Evolutionary conservation across 1,140 invertebrate species (phyloP).

Genomic region (Schlechtendalia chinensis): DNA sequence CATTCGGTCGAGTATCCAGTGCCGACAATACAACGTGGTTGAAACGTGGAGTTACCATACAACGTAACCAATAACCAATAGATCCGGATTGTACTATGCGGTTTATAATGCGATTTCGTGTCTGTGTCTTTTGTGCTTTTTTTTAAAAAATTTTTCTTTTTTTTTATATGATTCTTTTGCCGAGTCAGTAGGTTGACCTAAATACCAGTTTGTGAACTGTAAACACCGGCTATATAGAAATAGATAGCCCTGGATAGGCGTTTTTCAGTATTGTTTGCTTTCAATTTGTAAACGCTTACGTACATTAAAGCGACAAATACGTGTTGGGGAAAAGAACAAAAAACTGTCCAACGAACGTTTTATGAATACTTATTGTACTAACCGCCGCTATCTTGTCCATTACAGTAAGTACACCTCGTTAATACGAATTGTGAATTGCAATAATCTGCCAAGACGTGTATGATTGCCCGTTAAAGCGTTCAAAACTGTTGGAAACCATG

Average conservation of each 20-base stretch:
- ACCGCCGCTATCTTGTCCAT: neutral
- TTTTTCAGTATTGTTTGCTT: too few species aligned
- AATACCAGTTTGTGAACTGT: neutral
- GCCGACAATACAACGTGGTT: neutral
- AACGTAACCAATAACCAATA: too few species aligned
- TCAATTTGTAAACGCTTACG: too few species aligned
- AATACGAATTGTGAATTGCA: neutral
- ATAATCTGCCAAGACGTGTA: neutral
- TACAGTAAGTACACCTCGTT: slow-evolving; percentile 2
- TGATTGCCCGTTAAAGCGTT: neutral
- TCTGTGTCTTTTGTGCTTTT: too few species aligned
- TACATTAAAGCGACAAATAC: too few species aligned
- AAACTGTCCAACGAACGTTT: neutral
- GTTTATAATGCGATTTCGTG: neutral
- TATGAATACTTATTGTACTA: too few species aligned
- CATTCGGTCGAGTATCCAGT: neutral
- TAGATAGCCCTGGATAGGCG: too few species aligned
- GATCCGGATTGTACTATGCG: too few species aligned
- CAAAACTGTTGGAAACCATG: neutral
- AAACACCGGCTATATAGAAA: neutral
- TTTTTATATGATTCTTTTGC: too few species aligned
- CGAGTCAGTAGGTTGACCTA: neutral
- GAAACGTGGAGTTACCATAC: too few species aligned
- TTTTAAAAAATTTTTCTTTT: too few species aligned
- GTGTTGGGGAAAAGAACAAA: neutral